These are phyloP conservation scores for Tragelaphus buxtoni DNA, from an alignment of 2,113 vertebrate genomes.

Conservation along the genomic window DNA sequence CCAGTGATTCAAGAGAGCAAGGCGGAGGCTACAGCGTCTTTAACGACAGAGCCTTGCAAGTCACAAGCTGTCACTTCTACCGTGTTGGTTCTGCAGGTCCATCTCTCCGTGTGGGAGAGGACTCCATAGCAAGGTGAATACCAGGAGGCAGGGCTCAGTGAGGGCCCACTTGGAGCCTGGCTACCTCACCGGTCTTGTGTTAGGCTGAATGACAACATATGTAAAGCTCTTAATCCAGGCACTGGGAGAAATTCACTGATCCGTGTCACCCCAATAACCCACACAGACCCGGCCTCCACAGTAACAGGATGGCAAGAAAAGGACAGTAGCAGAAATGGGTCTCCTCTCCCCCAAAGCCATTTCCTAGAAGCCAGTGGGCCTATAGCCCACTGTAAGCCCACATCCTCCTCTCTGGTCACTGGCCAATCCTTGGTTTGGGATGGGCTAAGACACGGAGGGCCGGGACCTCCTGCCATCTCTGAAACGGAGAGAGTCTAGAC, in stretches of 20 bases:
- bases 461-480: not conserved
- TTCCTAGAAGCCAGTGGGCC: not conserved
- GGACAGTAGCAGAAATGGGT: not conserved
- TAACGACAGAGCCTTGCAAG: not conserved
- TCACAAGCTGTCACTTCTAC: not conserved
- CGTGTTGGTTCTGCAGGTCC: not conserved
- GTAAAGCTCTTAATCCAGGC: not conserved
- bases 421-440: not conserved
- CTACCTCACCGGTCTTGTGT: not conserved
- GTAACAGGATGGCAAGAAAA: not conserved
- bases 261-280: no score
- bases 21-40: not conserved
- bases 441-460: accelerated
- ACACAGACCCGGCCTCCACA: not conserved
- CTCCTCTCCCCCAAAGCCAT: not conserved
- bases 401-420: accelerated
- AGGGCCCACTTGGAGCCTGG: not conserved
- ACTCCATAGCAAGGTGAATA: not conserved
- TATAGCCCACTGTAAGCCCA: not conserved
- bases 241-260: not conserved
- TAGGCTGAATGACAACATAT: not conserved
- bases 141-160: not conserved
- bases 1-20: no score
- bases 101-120: not conserved
- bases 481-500: constrained; percentile 22